Base-by-base conservation (phyloP, 2,888 invertebrate species). In the Platerodrilus igneus region DNA sequence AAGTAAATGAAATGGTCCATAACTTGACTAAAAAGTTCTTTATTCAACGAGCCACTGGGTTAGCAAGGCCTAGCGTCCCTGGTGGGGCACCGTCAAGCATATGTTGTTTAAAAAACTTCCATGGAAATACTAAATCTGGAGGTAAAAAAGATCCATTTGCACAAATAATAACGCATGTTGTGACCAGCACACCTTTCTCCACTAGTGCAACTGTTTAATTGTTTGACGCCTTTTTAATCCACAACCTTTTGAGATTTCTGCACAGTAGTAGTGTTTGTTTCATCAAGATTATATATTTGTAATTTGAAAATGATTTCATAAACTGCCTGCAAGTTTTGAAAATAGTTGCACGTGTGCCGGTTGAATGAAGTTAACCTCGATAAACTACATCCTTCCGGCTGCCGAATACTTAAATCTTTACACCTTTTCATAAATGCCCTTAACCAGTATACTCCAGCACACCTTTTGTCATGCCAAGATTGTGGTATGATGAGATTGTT, bases 1-100 rank as follows among this genome's bases (percentile, higher is more conserved):
- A 44, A 22, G 46, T 60, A 57, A 22, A 63, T 55, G 43, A 67
- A 66, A 52, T 65, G 63, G 40, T 59, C 49, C 50, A 66, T 58
- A 18, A 62, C 57, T 28, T 59, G 21, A 6, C 41, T 13, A 51
- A 65, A 67, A 13, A 59, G 31, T 27, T 60, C 54, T 8, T 50
- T 38, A 23, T 54, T 63, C 58, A 64, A 64, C 66, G 63, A 66
- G 20, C 66, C 29, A 51, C 51, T 34, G 58, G 55, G 45, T 53
- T 56, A 21, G 60, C 63, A 17, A 63, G 45, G 21, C 60, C 63
- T 29, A 63, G 43, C 26, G 59, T 58, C 27, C 62, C 60, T 34
- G 56, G 40, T 33, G 61, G 63, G 32, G 63, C 63, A 45, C 57
- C 58, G 40, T 50, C 52, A 16, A 62, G 40, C n/a, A n/a, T n/a